Percentiles rank a stretch among this genome's conserved stretches.
These are phyloP conservation scores for Solenopsis invicta DNA, from an alignment of 1,140 invertebrate genomes.

Conservation along the genomic window DNA sequence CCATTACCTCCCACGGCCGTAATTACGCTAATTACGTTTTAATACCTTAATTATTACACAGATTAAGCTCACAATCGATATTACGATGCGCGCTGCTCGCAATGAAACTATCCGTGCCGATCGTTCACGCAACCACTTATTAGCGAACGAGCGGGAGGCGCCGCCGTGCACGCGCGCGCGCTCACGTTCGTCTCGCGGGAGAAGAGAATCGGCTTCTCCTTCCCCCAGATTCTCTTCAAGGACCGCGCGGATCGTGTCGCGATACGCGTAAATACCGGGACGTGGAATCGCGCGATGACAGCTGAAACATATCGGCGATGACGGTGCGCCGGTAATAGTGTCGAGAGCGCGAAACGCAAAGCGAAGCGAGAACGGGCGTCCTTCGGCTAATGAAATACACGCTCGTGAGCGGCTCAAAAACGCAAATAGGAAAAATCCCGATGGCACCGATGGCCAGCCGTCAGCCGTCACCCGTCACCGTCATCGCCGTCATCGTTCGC, in stretches of 20 bases:
- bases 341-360: not conserved
- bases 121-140: constrained; percentile 21
- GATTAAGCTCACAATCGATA: constrained; percentile 39
- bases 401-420: constrained; percentile 35
- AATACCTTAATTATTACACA: constrained; percentile 39
- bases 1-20: not conserved
- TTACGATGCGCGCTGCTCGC: not conserved
- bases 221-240: not conserved
- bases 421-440: constrained; percentile 41
- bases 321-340: constrained; percentile 17
- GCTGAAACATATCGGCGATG: constrained; percentile 34
- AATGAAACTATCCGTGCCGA: constrained; percentile 17
- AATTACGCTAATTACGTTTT: constrained; percentile 18
- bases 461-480: no score
- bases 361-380: not conserved
- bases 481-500: constrained; percentile 10
- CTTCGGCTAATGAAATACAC: constrained; percentile 51
- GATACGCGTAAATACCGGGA: constrained; percentile 23
- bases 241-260: not conserved
- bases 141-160: not conserved
- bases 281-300: constrained; percentile 17
- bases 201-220: not conserved
- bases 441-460: no score
- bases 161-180: no score
- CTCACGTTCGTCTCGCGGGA: no score